Conservation (phyloP, 2,888 invertebrate species). For the Oscheius sp. region DNA sequence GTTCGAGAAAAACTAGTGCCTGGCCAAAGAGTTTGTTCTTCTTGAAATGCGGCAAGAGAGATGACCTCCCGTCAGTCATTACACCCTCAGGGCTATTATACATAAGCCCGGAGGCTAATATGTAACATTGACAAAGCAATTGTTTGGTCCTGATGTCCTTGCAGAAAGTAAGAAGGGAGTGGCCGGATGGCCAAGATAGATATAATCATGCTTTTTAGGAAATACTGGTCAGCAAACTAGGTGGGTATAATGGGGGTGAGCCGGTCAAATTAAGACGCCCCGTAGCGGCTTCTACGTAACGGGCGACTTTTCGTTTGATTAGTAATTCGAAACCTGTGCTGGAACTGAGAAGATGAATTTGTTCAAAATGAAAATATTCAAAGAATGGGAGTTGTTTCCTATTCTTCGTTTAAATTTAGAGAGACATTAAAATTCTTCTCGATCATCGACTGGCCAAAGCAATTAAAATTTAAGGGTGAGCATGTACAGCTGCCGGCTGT, state of each 20-base stretch:
- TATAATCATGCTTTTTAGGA: neutral
- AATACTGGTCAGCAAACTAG: neutral
- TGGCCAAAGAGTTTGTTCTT: too few relatives aligned
- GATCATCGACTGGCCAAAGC: constrained; percentile 5
- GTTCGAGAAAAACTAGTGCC: too few relatives aligned
- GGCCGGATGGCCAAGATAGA: neutral
- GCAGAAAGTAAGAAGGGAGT: neutral
- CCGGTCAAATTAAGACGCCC: constrained; percentile 3
- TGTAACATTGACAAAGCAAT: constrained; percentile 12
- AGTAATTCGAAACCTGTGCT: constrained; percentile 7
- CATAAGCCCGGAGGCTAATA: constrained; percentile 18
- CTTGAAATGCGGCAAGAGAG: constrained; percentile 16
- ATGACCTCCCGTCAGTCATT: constrained; percentile 28
- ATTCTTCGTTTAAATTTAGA: too few relatives aligned
- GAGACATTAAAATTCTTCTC: neutral
- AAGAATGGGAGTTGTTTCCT: too few relatives aligned
- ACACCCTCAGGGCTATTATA: constrained; percentile 14
- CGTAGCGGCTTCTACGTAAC: constrained; percentile 1
- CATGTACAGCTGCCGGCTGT: constrained; percentile 20
- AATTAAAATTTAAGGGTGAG: constrained; percentile 13
- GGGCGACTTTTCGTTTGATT: constrained; percentile 23
- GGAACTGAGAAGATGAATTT: neutral
- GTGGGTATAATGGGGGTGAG: constrained; percentile 6
- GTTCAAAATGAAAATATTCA: neutral
- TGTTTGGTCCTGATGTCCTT: neutral